These are phyloP conservation scores for Neocrepidodera transversa DNA, from an alignment of 2,888 invertebrate species.

Conservation along the genomic window DNA sequence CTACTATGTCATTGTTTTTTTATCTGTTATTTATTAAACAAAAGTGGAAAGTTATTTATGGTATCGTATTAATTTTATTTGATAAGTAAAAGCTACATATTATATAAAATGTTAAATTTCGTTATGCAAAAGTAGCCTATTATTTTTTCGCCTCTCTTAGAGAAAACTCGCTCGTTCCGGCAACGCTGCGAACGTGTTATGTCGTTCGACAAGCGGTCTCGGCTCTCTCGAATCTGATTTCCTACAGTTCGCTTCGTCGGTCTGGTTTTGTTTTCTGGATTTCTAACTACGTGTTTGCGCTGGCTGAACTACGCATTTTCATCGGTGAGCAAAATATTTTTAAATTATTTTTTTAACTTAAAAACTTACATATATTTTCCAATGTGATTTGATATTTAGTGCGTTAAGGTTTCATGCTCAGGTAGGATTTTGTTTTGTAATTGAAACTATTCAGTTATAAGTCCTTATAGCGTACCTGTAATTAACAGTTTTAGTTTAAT, in stretches of 20 bases:
- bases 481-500: background rate
- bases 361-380: too few species aligned
- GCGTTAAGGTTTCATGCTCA: background rate
- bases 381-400: background rate
- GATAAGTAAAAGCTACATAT: too few species aligned
- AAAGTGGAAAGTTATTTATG: too few species aligned
- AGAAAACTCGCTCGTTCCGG: too few species aligned
- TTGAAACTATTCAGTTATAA: background rate
- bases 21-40: too few species aligned
- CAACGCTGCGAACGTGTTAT: constrained; percentile 16
- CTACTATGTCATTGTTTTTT: too few species aligned
- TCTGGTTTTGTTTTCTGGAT: constrained; percentile 20
- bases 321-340: constrained; percentile 45
- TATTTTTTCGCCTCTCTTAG: too few species aligned
- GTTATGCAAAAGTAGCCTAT: too few species aligned
- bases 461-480: background rate
- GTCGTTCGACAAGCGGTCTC: constrained; percentile 24
- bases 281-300: constrained; percentile 47
- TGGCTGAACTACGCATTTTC: constrained; percentile 51
- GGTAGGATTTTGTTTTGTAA: background rate
- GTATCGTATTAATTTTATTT: too few species aligned
- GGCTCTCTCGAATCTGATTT: constrained; percentile 22
- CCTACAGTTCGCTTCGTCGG: constrained; percentile 22
- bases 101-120: too few species aligned
- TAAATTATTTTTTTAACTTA: constrained; percentile 11